phyloP scores from a whole-genome alignment of 1,140 invertebrate genomes.

The Halotydeus destructor region DNA sequence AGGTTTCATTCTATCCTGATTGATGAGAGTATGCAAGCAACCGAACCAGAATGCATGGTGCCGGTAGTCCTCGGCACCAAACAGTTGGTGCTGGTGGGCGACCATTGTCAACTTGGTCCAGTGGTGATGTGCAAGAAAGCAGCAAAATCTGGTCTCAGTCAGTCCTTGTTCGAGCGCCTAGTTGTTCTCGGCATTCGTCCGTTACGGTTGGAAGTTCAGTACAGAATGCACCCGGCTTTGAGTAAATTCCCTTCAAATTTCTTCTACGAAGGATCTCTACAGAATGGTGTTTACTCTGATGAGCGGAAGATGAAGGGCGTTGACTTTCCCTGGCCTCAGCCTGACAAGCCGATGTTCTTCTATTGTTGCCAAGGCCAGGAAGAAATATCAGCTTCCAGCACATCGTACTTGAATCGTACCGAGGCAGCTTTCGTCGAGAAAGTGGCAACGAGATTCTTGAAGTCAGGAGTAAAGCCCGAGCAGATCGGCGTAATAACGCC shows the following conservation, averaged over 20 bases:
- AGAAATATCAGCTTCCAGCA: slow-evolving; percentile 93
- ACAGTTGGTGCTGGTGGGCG: slow-evolving; percentile 80
- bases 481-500: slow-evolving; percentile 99
- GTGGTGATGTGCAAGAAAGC: slow-evolving; percentile 99
- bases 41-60: slow-evolving; percentile 96
- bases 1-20: slow-evolving; percentile 95
- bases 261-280: slow-evolving; percentile 95
- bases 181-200: slow-evolving; percentile 89
- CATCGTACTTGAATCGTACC: slow-evolving; percentile 91
- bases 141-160: slow-evolving; percentile 80
- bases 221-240: slow-evolving; percentile 94
- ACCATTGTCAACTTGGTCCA: slow-evolving; percentile 95
- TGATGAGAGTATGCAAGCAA: slow-evolving; percentile 88
- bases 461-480: slow-evolving; percentile 84
- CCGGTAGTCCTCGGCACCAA: slow-evolving; percentile 93
- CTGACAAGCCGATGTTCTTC: slow-evolving; percentile 96
- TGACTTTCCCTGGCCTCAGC: slow-evolving; percentile 93
- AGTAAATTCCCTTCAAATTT: slow-evolving; percentile 96
- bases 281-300: slow-evolving; percentile 93
- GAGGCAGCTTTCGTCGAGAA: slow-evolving; percentile 98
- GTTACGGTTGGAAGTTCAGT: slow-evolving; percentile 90
- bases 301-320: slow-evolving; percentile 71
- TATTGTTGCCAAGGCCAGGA: slow-evolving; percentile 94
- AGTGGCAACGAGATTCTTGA: slow-evolving; percentile 74
- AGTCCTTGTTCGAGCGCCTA: slow-evolving; percentile 89